Conservation (phyloP, 1,140 invertebrate species). For the Drosophila bipectinata region DNA sequence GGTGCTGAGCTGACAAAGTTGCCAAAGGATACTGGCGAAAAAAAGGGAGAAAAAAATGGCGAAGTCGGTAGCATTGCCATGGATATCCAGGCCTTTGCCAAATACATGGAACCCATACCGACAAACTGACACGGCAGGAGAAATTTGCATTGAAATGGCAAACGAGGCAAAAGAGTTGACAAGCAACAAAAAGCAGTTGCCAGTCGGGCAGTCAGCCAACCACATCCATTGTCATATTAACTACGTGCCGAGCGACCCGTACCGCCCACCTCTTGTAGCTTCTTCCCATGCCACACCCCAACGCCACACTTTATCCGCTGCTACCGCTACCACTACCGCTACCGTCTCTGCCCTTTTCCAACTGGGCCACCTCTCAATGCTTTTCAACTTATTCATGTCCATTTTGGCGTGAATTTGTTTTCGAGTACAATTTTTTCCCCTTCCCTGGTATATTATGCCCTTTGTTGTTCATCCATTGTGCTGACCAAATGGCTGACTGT, state of each 20-base stretch:
- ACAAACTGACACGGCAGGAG: constrained; percentile 19
- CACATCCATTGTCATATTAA: constrained; percentile 69
- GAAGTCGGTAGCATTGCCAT: constrained; percentile 28
- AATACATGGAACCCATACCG: constrained; percentile 1
- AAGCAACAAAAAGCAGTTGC: constrained; percentile 60
- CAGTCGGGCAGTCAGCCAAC: constrained; percentile 57
- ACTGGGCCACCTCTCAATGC: constrained; percentile 51
- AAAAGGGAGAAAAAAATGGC: constrained; percentile 7
- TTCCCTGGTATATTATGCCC: constrained; percentile 18
- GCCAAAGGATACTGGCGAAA: constrained; percentile 24
- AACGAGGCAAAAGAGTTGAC: constrained; percentile 56
- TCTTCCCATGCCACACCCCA: neutral
- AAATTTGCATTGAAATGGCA: constrained; percentile 59
- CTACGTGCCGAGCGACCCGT: constrained; percentile 44
- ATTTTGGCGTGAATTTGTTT: constrained; percentile 77
- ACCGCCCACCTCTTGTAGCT: constrained; percentile 16
- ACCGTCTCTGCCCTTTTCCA: neutral
- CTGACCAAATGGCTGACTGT: constrained; percentile 62
- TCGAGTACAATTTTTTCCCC: constrained; percentile 44
- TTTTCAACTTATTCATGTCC: constrained; percentile 78
- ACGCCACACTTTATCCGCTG: no score
- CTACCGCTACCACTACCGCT: no score
- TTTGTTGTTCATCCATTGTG: constrained; percentile 59
- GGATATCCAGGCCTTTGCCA: constrained; percentile 37
- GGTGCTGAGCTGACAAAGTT: constrained; percentile 27